Evolutionary conservation across 2,888 invertebrate genomes (phyloP).

Genomic region (Eugnorisma glareosa): DNA sequence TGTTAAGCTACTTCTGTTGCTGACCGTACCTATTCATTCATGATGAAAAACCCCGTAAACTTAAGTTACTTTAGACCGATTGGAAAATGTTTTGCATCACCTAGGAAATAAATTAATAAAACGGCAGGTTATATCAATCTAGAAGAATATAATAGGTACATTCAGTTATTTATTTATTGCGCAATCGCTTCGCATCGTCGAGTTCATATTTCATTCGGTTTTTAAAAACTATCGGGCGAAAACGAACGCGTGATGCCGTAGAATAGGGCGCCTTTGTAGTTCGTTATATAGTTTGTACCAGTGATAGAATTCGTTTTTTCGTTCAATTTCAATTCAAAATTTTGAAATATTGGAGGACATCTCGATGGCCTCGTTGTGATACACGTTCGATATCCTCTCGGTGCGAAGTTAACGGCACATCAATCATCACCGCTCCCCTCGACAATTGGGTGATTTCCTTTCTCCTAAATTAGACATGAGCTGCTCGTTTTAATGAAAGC

Average conservation of each 20-base stretch:
- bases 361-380: conserved; percentile 38
- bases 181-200: background rate
- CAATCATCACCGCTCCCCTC: conserved; percentile 58
- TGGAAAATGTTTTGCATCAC: conserved; percentile 22
- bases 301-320: background rate
- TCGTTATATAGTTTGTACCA: background rate
- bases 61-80: background rate
- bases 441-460: conserved; percentile 58
- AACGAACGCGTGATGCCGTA: background rate
- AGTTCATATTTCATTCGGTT: background rate
- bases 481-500: conserved; percentile 34
- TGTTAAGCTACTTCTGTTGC: too few relatives aligned
- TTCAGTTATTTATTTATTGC: background rate
- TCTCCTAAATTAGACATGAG: conserved; percentile 55
- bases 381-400: conserved; percentile 52
- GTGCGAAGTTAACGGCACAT: conserved; percentile 51
- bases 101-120: background rate
- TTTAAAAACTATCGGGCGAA: background rate
- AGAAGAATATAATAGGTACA: background rate
- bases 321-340: conserved; percentile 12
- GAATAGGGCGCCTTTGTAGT: background rate
- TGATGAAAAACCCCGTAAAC: conserved; percentile 15
- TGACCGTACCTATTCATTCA: conserved; percentile 25
- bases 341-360: conserved; percentile 46
- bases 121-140: background rate